Evolutionary conservation across 2,797 vertebrate species (phyloP), one percentile per base, ranked within the genome.

Genomic region (Hoplostethus atlanticus): DNA sequence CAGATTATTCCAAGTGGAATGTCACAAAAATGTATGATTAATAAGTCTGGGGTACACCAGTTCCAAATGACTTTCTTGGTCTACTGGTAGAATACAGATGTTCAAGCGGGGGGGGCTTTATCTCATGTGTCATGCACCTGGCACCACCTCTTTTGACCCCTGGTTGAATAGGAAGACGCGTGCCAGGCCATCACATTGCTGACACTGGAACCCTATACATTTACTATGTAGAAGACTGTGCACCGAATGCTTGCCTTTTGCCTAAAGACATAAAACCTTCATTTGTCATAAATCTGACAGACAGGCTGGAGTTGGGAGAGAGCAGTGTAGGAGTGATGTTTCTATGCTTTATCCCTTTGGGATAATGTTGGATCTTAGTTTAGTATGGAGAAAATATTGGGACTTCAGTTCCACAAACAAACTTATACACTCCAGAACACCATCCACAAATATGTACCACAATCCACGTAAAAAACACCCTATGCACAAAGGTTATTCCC

Each of bases 261-360:
- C 68, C 59, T 50, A 13, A 71, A 73, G 44, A 75, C 64, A 65
- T 73, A 28, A 67, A 73, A 79, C 65, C 48, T 72, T 40, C 61
- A 79, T 78, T 76, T 82, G 65, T 64, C 62, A 52, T 10, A 34
- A 64, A 47, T 77, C 61, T 81, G 56, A 30, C 61, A 65, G 68
- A 53, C 71, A 78, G 68, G 78, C 67, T 40, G 46, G 9, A 48
- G 56, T 61, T 30, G 15, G 10, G 56, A 51, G 47, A 54, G 70
- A 59, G 34, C 42, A 10, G 4, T 38, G 28, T 56, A 40, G 54
- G 46, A 71, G 57, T 67, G 36, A 47, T 57, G 34, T 61, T 64
- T 44, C 11, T 69, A 31, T 44, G n/a, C 51, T 64, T 5, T 58
- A 64, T 8, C 30, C 30, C 38, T 30, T 52, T n/a, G 30, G 15